phyloP scores from a whole-genome alignment of 2,888 invertebrate species.

The Calameuta idolon region DNA sequence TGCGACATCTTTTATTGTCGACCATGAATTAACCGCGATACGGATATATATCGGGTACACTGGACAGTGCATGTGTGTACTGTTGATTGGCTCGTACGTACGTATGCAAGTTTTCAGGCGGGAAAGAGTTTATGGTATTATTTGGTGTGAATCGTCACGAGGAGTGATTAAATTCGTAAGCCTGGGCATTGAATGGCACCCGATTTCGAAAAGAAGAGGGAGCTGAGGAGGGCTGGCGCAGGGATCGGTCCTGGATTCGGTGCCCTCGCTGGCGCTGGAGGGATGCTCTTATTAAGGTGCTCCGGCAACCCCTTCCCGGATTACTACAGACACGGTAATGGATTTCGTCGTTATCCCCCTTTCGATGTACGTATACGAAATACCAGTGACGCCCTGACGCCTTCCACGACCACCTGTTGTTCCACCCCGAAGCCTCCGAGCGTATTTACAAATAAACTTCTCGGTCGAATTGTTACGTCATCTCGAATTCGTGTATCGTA shows the following conservation, averaged over 20 bases:
- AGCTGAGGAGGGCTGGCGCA: constrained; percentile 45
- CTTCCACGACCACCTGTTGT: background rate
- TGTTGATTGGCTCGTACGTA: background rate
- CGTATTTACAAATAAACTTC: background rate
- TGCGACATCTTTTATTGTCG: background rate
- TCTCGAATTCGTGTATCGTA: background rate
- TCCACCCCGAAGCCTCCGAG: background rate
- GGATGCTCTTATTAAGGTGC: constrained; percentile 56
- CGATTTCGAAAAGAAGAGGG: constrained; percentile 57
- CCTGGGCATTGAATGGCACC: constrained; percentile 56
- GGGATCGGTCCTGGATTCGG: constrained; percentile 32
- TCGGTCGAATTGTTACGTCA: background rate
- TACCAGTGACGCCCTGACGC: background rate
- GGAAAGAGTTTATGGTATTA: constrained; percentile 4
- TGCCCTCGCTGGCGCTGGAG: constrained; percentile 22
- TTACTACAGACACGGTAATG: constrained; percentile 55
- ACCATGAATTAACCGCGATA: background rate
- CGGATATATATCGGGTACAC: background rate
- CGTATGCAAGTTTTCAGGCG: constrained; percentile 8
- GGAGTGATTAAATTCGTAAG: background rate
- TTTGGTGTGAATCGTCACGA: constrained; percentile 17
- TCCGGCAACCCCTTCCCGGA: constrained; percentile 45
- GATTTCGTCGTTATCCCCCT: background rate
- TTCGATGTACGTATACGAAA: background rate
- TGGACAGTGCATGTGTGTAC: background rate